These are phyloP conservation scores for Papilio polytes DNA, from an alignment of 1,140 invertebrate species.

Conservation along the genomic window DNA sequence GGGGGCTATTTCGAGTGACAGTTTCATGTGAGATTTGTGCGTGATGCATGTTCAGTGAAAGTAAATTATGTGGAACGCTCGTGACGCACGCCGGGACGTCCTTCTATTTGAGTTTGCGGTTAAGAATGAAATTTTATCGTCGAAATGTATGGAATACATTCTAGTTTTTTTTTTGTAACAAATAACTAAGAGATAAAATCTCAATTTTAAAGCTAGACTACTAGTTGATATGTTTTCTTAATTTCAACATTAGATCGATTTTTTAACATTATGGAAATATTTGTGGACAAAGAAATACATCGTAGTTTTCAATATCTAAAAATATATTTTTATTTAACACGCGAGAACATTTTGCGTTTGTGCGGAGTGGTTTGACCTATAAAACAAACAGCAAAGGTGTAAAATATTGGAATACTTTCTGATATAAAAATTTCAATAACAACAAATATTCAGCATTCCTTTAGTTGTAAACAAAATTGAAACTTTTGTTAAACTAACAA, in stretches of 20 bases:
- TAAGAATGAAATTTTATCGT: constrained; percentile 20
- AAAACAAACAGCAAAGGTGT: constrained; percentile 22
- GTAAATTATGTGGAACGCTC: constrained; percentile 38
- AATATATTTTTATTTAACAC: constrained; percentile 22
- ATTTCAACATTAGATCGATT: too few relatives aligned
- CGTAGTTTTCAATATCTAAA: background rate
- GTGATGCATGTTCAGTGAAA: constrained; percentile 37
- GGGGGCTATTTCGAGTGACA: constrained; percentile 30
- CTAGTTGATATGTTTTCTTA: too few relatives aligned
- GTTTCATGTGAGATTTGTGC: constrained; percentile 35
- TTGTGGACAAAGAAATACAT: background rate
- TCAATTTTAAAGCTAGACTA: too few relatives aligned
- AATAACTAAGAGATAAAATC: too few relatives aligned
- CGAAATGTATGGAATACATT: background rate
- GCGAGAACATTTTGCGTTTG: constrained; percentile 14
- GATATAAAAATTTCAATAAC: constrained; percentile 16
- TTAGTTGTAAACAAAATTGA: background rate
- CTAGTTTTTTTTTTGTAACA: too few relatives aligned
- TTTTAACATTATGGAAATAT: background rate
- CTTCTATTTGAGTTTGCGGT: constrained; percentile 32
- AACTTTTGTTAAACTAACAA: background rate
- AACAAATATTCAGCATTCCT: background rate
- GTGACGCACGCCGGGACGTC: constrained; percentile 22
- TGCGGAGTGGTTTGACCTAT: constrained; percentile 22
- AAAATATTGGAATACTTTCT: constrained; percentile 19